Evolutionary conservation across 2,888 invertebrate genomes (phyloP).

Genomic region (Osmoderma eremita): DNA sequence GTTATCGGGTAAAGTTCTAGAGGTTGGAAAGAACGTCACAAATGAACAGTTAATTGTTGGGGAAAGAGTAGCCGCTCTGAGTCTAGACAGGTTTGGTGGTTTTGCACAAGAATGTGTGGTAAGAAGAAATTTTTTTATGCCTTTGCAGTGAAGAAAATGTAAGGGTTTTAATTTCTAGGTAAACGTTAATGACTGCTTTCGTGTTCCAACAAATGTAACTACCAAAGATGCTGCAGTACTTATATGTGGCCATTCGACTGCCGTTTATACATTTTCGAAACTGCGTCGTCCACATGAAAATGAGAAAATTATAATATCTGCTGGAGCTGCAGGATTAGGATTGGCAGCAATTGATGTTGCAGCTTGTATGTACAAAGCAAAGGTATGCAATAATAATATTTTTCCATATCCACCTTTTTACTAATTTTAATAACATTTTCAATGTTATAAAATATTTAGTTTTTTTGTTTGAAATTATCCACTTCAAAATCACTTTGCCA

Average conservation of each 20-base stretch:
- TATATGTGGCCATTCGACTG: constrained; percentile 71
- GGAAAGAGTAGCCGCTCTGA: constrained; percentile 71
- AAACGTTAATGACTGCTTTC: constrained; percentile 69
- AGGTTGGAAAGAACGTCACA: constrained; percentile 66
- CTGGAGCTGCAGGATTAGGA: constrained; percentile 72
- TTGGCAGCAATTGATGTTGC: constrained; percentile 77
- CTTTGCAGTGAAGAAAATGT: background rate
- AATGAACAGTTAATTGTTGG: constrained; percentile 63
- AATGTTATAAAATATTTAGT: too few species aligned
- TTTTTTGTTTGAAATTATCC: constrained; percentile 2
- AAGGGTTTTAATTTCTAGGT: constrained; percentile 50
- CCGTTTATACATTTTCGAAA: constrained; percentile 71
- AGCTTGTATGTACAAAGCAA: constrained; percentile 72
- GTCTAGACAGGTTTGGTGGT: constrained; percentile 67
- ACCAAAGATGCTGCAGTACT: constrained; percentile 69
- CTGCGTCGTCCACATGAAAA: constrained; percentile 65
- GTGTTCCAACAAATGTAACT: constrained; percentile 66
- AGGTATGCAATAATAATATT: too few species aligned
- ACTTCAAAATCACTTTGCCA: too few species aligned
- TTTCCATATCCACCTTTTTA: too few species aligned
- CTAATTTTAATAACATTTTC: too few species aligned
- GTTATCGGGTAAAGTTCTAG: constrained; percentile 70
- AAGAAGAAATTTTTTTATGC: constrained; percentile 32
- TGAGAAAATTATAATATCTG: constrained; percentile 72
- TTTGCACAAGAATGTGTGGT: constrained; percentile 72